Evolutionary conservation across 2,113 vertebrate species (phyloP), one percentile per base, ranked within the genome.

Genomic region (Plotosus lineatus): DNA sequence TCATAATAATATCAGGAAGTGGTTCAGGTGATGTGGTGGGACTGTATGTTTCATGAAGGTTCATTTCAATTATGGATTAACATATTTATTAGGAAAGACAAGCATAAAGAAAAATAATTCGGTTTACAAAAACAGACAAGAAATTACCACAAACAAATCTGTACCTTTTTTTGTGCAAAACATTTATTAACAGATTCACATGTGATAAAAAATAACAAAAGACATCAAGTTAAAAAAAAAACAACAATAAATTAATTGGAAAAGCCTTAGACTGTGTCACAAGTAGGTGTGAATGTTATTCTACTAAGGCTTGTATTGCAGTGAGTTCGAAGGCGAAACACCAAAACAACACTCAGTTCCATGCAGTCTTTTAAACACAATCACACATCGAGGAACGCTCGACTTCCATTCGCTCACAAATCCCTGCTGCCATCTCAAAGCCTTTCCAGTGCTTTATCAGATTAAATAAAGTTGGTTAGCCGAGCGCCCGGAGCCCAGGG

Each of bases 241-340:
- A 55, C 56, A n/a, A n/a, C 85, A 92, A 93, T 93, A 93, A 92
- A 84, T 92, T 92, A 93, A 85, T 73, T 83, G 89, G 46, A 86
- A 90, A 90, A 88, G 87, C 90, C 88, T 89, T 69, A 78, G 82
- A 75, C 48, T 80, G 83, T 58, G 85, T 86, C 88, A 86, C 89
- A 87, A 87, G 83, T 86, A 88, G 87, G 90, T 88, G 86, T 63
- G 44, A 85, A 91, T 90, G 88, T 90, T 84, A 88, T 90, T 85
- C 86, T 92, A 86, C 91, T 93, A 94, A 94, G 92, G 92, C 92
- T 91, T 89, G 87, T 91, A 92, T 94, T 94, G 92, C 90, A 92
- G 90, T 83, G 76, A 85, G 86, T 89, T 87, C 88, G 88, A 87
- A 83, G 86, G 86, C 89, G 87, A 89, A 86, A 84, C 40, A 56